These are phyloP conservation scores for Drosophila niveifrons DNA, from an alignment of 2,888 invertebrate genomes.

Conservation along the genomic window DNA sequence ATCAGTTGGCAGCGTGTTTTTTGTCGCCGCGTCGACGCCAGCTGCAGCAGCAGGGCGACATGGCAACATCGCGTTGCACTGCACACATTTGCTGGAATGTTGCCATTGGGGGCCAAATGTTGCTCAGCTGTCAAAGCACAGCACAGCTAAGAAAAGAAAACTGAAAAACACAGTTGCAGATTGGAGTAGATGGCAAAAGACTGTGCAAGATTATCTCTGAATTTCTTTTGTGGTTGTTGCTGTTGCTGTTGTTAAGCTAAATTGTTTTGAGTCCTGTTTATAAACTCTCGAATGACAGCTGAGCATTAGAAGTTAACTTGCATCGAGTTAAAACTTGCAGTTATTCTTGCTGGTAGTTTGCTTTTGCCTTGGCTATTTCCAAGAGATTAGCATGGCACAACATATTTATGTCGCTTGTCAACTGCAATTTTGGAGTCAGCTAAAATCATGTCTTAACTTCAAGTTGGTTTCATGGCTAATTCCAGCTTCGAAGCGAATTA, in stretches of 20 bases:
- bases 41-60: constrained; percentile 67
- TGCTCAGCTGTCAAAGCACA: constrained; percentile 46
- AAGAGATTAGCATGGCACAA: background rate
- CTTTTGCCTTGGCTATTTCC: background rate
- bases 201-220: constrained; percentile 7
- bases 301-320: constrained; percentile 13
- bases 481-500: background rate
- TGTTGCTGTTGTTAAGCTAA: constrained; percentile 16
- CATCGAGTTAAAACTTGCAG: constrained; percentile 6
- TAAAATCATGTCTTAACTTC: constrained; percentile 1
- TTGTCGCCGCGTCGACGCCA: constrained; percentile 79
- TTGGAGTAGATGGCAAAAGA: background rate
- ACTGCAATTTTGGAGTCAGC: background rate
- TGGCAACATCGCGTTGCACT: constrained; percentile 47
- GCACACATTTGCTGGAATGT: constrained; percentile 19
- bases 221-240: background rate
- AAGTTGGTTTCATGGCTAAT: background rate
- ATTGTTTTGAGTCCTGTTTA: constrained; percentile 19
- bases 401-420: constrained; percentile 8
- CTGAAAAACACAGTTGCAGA: background rate
- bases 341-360: background rate
- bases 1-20: constrained; percentile 79
- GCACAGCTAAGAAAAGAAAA: constrained; percentile 1
- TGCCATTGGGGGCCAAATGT: constrained; percentile 41
- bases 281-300: constrained; percentile 10